A percentile compares a stretch with the other conserved stretches of the same genome.
These are phyloP conservation scores for Epinephelus lanceolatus DNA, from an alignment of 2,113 vertebrate species.

Conservation along the genomic window DNA sequence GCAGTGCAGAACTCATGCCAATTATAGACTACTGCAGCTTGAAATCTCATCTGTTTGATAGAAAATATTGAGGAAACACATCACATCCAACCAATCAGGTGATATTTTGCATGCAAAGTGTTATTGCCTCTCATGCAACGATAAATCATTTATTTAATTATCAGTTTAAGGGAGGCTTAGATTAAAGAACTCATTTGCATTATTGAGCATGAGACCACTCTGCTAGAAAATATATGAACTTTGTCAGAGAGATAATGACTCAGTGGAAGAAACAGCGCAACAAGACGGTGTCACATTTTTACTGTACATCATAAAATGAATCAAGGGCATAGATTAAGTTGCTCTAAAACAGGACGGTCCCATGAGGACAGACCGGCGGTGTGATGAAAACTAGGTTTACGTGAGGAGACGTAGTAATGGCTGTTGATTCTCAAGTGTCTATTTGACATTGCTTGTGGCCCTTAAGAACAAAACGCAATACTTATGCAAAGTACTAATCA, in stretches of 20 bases:
- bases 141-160: conserved; percentile 72
- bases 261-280: conserved; percentile 49
- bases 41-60: conserved; percentile 27
- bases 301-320: conserved; percentile 58
- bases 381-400: conserved; percentile 60
- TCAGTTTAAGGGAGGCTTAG: conserved; percentile 58
- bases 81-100: conserved; percentile 45
- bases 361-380: conserved; percentile 45
- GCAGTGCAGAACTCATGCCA: conserved; percentile 8
- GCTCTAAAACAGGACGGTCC: conserved; percentile 44
- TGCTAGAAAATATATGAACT: conserved; percentile 62
- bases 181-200: conserved; percentile 75
- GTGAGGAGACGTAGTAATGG: conserved; percentile 64
- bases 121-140: conserved; percentile 42
- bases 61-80: conserved; percentile 47
- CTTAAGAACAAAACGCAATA: conserved; percentile 69
- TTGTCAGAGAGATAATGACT: conserved; percentile 63
- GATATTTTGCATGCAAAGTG: conserved; percentile 56
- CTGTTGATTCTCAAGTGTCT: conserved; percentile 71
- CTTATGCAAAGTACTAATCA: conserved; percentile 73
- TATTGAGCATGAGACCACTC: conserved; percentile 68
- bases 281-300: conserved; percentile 57
- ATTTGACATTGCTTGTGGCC: conserved; percentile 69
- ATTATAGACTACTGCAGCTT: conserved; percentile 17
- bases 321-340: conserved; percentile 54